Evolutionary conservation across 92 coral and sea anemone species (phyloP), one percentile per base, ranked within the genome.

Genomic region (Porites evermanni): DNA sequence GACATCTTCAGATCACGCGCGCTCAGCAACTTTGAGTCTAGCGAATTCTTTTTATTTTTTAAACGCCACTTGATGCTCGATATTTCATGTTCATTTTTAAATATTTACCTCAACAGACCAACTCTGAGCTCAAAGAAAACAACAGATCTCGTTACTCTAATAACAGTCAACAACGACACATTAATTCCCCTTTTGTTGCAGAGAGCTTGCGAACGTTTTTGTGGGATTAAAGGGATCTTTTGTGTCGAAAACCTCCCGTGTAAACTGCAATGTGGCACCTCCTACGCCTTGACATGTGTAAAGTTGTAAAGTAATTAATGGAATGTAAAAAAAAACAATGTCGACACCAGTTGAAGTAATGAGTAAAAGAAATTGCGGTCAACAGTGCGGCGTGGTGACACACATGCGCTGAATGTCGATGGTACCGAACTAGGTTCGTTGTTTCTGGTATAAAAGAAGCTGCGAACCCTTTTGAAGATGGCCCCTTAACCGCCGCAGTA

Each of bases 41-140:
- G 70, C 67, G 75, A 54, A 81, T 81, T 38, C 53, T 59, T 81
- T 72, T 58, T 70, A 70, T 71, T 81, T 81, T 53, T 81, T 64
- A 12, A 71, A 81, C 78, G 20, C 59, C 77, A 71, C 69, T 70
- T 70, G 58, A 81, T 52, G 69, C 78, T 78, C 58, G 66, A 70
- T 70, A 70, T 81, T 58, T 26, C 32, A 0, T 81, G 19, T 50
- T 56, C 64, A 29, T 69, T 81, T 81, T 83, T 73, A 83, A 83
- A 73, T 83, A 83, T 83, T 89, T 89, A 84, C 78, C 60, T 18
- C 74, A n/a, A 66, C 24, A 78, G 93, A 90, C 93, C 93, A 90
- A 86, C 93, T 90, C 83, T 86, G 78, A 80, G 93, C 93, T 9
- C 84, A 80, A 90, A 77, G 67, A 90, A 80, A 86, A 86, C 87